phyloP scores from a whole-genome alignment of 2,797 vertebrate genomes.

The Rallus crepitans region DNA sequence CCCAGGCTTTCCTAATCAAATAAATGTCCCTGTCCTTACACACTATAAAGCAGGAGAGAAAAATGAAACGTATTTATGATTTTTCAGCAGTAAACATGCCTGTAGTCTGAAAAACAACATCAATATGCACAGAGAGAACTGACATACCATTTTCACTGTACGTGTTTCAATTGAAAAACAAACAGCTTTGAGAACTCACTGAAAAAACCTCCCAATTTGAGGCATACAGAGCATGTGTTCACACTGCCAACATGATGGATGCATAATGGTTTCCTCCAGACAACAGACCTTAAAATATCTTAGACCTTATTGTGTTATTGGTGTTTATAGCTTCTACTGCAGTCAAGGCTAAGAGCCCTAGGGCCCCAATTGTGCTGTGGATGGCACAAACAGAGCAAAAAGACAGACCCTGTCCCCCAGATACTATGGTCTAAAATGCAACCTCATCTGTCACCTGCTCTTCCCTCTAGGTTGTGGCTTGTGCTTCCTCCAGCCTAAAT shows the following conservation, averaged over 20 bases:
- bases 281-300: conserved; percentile 30
- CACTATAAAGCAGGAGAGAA: neutral
- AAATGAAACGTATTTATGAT: neutral
- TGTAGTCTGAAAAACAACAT: neutral
- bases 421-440: neutral
- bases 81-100: neutral
- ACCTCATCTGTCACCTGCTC: neutral
- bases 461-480: neutral
- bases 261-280: conserved; percentile 19
- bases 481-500: neutral
- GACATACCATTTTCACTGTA: neutral
- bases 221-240: neutral
- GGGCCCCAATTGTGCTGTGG: neutral
- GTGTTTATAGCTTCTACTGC: neutral
- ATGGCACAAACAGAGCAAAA: neutral
- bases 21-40: neutral
- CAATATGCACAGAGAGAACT: neutral
- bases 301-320: neutral
- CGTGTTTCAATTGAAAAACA: neutral
- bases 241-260: neutral
- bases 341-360: neutral
- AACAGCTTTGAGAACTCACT: neutral
- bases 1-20: conserved; percentile 38
- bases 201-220: neutral
- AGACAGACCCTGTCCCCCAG: neutral